A percentile compares a stretch with the other conserved stretches of the same genome.
These are phyloP conservation scores for Panthera leo DNA, from an alignment of 2,113 vertebrate species.

Conservation along the genomic window DNA sequence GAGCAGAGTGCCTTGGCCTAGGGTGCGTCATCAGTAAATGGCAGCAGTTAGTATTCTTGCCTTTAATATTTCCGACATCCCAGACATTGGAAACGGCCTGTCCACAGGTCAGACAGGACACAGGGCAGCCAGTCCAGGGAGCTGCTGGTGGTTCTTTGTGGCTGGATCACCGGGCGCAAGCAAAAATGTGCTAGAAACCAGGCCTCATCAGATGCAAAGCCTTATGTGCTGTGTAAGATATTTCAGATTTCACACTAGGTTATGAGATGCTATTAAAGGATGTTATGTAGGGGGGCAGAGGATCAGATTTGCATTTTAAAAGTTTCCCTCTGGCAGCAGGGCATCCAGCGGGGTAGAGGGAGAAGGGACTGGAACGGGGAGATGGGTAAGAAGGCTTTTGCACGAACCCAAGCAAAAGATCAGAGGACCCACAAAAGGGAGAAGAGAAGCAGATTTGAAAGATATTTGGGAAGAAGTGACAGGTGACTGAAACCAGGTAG, in stretches of 20 bases:
- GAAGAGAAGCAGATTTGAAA: not conserved
- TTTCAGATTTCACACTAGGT: not conserved
- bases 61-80: not conserved
- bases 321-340: not conserved
- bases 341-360: not conserved
- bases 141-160: not conserved
- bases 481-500: not conserved
- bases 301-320: not conserved
- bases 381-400: not conserved
- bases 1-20: not conserved
- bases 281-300: not conserved
- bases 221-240: not conserved
- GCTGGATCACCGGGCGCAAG: accelerated
- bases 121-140: not conserved
- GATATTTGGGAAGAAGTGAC: not conserved
- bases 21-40: accelerated
- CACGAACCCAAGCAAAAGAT: not conserved
- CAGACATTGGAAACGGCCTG: not conserved
- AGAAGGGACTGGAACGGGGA: not conserved
- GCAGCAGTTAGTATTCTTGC: not conserved
- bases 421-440: not conserved
- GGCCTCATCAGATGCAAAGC: not conserved
- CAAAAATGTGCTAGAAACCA: not conserved
- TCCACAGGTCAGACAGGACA: not conserved
- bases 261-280: not conserved